These are phyloP conservation scores for Pantherophis alleghaniensis DNA, from an alignment of 2,797 vertebrate genomes.

Conservation along the genomic window DNA sequence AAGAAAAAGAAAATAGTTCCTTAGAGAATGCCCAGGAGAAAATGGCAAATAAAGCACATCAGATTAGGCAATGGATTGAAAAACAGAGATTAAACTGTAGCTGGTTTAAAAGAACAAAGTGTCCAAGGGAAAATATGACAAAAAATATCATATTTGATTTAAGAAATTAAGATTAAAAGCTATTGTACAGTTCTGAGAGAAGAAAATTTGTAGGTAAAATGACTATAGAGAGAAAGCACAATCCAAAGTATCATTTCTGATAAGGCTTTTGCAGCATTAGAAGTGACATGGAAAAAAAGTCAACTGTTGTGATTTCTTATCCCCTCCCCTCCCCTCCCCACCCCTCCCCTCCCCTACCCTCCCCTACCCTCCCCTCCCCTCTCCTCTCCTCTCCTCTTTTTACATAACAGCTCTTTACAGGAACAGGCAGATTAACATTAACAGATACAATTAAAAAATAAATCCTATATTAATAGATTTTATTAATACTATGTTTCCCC, in stretches of 20 bases:
- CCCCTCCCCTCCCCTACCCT: too few species aligned
- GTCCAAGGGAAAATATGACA: neutral
- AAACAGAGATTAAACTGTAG: neutral
- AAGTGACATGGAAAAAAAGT: neutral
- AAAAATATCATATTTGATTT: neutral
- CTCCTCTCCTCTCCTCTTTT: neutral
- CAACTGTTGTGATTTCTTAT: neutral
- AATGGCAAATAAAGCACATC: neutral
- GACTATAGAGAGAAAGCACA: neutral
- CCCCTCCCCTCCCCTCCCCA: too few species aligned
- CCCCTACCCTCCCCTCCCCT: too few species aligned
- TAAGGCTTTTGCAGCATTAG: neutral
- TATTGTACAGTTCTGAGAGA: neutral
- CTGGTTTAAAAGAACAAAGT: neutral
- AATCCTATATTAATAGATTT: neutral
- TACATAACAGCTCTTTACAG: neutral
- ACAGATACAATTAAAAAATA: neutral
- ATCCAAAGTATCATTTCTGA: neutral
- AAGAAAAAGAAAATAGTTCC: neutral
- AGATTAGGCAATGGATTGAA: neutral
- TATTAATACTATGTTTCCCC: neutral
- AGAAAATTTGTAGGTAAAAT: neutral
- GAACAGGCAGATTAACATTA: neutral
- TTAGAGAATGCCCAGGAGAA: neutral
- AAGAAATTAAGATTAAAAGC: neutral